Percentiles rank a stretch among this genome's conserved stretches.
Evolutionary conservation across 1,140 invertebrate species (phyloP).

Genomic region (Maconellicoccus hirsutus): DNA sequence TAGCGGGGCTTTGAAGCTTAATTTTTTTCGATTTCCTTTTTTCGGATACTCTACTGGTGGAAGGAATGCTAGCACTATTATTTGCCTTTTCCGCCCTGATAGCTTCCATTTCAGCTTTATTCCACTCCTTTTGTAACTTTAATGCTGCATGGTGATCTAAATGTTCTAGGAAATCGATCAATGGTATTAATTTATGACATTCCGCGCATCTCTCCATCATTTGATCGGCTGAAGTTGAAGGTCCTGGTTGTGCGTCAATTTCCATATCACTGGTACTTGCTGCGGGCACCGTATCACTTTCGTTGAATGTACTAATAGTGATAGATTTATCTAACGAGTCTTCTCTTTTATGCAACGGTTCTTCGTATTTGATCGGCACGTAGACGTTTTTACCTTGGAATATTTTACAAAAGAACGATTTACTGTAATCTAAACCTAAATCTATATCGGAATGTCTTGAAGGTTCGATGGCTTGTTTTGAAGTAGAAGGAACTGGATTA

Average conservation of each 20-base stretch:
- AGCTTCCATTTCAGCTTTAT: conserved; percentile 12
- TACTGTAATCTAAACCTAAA: background rate
- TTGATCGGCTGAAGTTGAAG: background rate
- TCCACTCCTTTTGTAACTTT: background rate
- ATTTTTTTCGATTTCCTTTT: background rate
- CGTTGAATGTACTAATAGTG: background rate
- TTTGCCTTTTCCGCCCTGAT: conserved; percentile 17
- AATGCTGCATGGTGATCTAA: background rate
- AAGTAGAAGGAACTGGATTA: background rate
- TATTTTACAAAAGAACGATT: background rate
- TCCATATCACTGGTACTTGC: background rate
- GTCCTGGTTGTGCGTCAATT: background rate
- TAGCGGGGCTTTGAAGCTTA: background rate
- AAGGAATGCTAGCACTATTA: background rate
- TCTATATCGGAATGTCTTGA: background rate
- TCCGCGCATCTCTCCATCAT: background rate
- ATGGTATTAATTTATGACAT: background rate
- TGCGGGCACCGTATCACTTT: background rate
- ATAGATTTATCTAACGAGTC: background rate
- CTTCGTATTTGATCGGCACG: background rate
- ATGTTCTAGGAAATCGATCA: conserved; percentile 20
- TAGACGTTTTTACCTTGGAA: background rate
- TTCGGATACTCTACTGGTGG: background rate
- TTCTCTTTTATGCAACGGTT: background rate
- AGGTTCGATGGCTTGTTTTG: background rate